Evolutionary conservation across 2,888 invertebrate species (phyloP), one percentile per base, ranked within the genome.

Genomic region (Pterostichus madidus): DNA sequence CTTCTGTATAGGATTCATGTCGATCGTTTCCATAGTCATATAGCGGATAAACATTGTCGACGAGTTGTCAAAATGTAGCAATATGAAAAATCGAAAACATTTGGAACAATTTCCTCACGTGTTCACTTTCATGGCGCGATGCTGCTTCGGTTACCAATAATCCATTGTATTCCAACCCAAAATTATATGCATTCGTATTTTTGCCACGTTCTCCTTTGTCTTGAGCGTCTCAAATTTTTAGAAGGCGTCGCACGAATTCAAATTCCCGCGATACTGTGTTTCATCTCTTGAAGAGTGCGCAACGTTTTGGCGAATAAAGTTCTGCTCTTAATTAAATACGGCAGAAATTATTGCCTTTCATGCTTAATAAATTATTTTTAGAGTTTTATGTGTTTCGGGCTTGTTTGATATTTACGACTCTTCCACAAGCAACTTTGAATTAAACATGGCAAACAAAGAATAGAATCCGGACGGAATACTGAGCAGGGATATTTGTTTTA

Each of bases 331-430:
- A 77, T 77, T 77, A 79, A 79, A 61, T 79, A 68, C 68, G 24
- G 52, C 61, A 46, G 53, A 35, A 61, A 52, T 78, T 78, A 78
- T 78, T 61, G 78, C 61, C 78, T 39, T 78, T 61, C 78, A 78
- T 78, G 78, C 39, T 78, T 78, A 79, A 68, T 79, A 68, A 79
- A 49, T 79, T 79, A 79, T 79, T 79, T 79, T 49, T 31, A 56
- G 46, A 78, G 46, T 78, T 78, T 78, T 78, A 78, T 78, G 78
- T 59, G 56, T 77, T 39, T 13, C 39, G 39, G 13, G 52, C 53
- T 77, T 44, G 35, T 31, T 56, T 77, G 56, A 77, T 56, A 77
- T 77, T 77, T 77, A 77, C 17, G 77, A 77, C 32, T 17, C n/a
- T 31, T 49, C 49, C 49, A 13, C 49, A 64, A 75, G 52, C 15